A percentile compares a stretch with the other conserved stretches of the same genome.
These are phyloP conservation scores for Phalanger gymnotis DNA, from an alignment of 2,797 vertebrate species.

Conservation along the genomic window DNA sequence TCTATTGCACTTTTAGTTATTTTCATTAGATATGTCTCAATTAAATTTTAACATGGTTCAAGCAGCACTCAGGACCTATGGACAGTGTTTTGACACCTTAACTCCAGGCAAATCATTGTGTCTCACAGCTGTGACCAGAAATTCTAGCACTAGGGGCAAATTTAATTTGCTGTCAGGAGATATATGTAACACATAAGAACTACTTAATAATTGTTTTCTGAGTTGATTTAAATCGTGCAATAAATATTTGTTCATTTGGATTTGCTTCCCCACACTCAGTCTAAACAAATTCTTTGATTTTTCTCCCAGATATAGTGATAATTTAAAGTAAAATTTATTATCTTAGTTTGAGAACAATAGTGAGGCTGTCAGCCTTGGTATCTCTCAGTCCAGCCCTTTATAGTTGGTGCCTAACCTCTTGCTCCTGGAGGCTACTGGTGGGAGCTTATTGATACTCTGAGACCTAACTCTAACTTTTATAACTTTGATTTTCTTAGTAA, in stretches of 20 bases:
- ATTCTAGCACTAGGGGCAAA: not conserved
- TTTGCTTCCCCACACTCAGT: not conserved
- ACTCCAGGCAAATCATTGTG: not conserved
- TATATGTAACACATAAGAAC: not conserved
- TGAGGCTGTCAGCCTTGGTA: not conserved
- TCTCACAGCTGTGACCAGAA: not conserved
- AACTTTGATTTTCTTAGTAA: not conserved
- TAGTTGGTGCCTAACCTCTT: not conserved
- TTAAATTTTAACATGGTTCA: not conserved
- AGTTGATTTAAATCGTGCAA: not conserved
- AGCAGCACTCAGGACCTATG: not conserved
- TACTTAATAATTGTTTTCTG: not conserved
- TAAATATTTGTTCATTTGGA: not conserved
- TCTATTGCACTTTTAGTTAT: not conserved
- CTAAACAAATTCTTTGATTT: not conserved
- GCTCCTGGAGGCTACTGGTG: not conserved
- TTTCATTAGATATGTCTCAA: not conserved
- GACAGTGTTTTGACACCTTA: not conserved
- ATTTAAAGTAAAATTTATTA: not conserved
- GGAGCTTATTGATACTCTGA: not conserved
- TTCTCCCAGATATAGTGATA: not conserved
- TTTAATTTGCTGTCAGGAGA: not conserved
- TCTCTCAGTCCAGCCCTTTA: not conserved
- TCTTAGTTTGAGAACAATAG: not conserved
- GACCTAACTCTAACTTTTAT: not conserved